A percentile compares a stretch with the other conserved stretches of the same genome.
Evolutionary conservation across 2,888 invertebrate species (phyloP).

Genomic region (Heliconius aoede): DNA sequence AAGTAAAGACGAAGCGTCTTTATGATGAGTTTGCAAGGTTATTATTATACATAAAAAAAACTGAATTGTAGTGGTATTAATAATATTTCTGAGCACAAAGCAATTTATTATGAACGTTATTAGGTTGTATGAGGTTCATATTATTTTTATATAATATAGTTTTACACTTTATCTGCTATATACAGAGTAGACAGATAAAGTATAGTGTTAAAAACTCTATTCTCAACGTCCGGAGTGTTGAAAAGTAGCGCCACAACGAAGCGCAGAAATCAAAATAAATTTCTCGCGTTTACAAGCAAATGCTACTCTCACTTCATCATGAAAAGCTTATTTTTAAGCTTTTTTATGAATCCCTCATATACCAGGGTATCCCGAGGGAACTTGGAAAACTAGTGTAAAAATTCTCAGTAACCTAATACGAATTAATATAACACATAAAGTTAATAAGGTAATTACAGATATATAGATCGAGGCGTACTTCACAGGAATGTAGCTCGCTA

Average conservation of each 20-base stretch:
- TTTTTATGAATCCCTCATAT: too few relatives aligned
- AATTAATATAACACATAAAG: neutral
- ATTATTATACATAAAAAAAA: conserved; percentile 18
- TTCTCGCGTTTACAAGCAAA: neutral
- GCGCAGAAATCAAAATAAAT: too few relatives aligned
- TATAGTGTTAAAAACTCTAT: too few relatives aligned
- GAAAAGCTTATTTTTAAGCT: neutral
- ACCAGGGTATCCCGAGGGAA: too few relatives aligned
- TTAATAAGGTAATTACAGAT: conserved; percentile 16
- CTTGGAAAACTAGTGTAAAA: too few relatives aligned
- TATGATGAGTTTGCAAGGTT: conserved; percentile 12
- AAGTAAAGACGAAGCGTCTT: conserved; percentile 2
- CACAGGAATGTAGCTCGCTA: conserved; percentile 46
- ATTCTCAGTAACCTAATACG: too few relatives aligned
- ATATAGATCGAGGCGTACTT: conserved; percentile 37
- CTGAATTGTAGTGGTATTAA: conserved; percentile 14
- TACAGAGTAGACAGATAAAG: too few relatives aligned
- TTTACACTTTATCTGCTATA: too few relatives aligned
- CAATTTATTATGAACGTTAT: neutral
- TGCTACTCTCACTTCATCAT: neutral
- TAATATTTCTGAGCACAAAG: neutral
- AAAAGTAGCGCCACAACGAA: too few relatives aligned
- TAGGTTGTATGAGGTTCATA: neutral
- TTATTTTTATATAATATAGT: neutral
- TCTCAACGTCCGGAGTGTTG: too few relatives aligned